A percentile compares a stretch with the other conserved stretches of the same genome.
Conservation (phyloP, 1,140 invertebrate species). For the Hylaeus anthracinus region DNA sequence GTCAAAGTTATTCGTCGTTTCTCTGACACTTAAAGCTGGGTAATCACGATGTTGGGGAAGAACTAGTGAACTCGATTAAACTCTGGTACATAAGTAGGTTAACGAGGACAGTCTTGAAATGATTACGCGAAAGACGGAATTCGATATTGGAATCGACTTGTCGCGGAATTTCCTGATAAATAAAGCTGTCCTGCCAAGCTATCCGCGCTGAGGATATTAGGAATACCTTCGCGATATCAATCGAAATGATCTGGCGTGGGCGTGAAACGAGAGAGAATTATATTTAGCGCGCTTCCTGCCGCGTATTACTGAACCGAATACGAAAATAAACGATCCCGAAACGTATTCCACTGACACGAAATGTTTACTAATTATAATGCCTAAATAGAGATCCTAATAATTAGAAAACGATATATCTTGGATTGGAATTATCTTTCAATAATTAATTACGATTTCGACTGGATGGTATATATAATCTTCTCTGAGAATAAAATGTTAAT, state of each 20-base stretch:
- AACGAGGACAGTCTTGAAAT: no score
- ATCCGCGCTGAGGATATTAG: not conserved
- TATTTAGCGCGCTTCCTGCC: conserved; percentile 6
- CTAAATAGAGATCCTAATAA: not conserved
- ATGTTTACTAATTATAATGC: not conserved
- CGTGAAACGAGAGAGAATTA: not conserved
- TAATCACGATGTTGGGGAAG: no score
- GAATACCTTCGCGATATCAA: conserved; percentile 1
- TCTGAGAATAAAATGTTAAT: no score
- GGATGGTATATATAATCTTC: no score
- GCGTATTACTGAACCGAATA: not conserved
- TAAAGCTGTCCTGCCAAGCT: not conserved
- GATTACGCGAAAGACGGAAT: not conserved
- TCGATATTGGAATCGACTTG: conserved; percentile 5
- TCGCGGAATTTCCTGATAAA: not conserved
- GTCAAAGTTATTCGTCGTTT: no score
- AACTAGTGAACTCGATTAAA: no score
- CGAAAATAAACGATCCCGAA: conserved; percentile 24
- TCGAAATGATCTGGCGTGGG: not conserved
- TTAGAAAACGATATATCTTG: no score
- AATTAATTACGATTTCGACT: no score
- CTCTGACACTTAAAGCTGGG: no score
- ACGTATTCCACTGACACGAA: not conserved
- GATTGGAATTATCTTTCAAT: no score
- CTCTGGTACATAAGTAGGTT: not conserved